Base-by-base conservation (phyloP, 2,888 invertebrate genomes). In the Luperina nickerlii region DNA sequence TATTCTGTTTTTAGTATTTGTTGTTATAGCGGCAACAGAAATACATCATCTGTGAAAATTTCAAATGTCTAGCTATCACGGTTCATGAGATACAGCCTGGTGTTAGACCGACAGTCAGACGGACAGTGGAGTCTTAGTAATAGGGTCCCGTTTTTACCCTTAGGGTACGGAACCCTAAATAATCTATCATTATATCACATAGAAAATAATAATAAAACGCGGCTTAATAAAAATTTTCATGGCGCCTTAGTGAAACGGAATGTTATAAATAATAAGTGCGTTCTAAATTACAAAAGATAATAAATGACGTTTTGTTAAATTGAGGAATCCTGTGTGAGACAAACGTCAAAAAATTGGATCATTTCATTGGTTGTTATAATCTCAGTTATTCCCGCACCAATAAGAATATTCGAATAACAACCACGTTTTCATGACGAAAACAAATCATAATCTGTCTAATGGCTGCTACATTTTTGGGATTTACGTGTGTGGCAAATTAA, bases 401-500 rank as follows among this genome's bases (percentile, higher is more conserved):
- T 90, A 79, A 79, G 70, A 87, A 78, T 38, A 7, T 27, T 63
- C 32, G 66, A 42, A 78, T 69, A 27, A 65, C 62, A 78, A 76
- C 74, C 84, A 88, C 90, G 87, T 91, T 91, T 88, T 79, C 83
- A 76, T 79, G 82, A 75, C 42, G 88, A 90, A 88, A 94, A 90
- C 92, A 87, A 83, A 87, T 72, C 68, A 27, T 68, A 87, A 88
- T 86, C 85, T 90, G 88, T 89, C 87, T 83, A 90, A 94, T 95
- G 94, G 93, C 94, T 94, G 92, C 92, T 92, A 85, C 82, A 85
- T 88, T 90, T 91, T 90, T 85, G 83, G 84, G 90, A 88, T 92
- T 92, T 92, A 91, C 88, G 90, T 92, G 92, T 93, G 92, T 93
- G 90, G 88, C 87, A 92, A 91, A 91, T 88, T 88, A 82, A 82